A percentile compares a stretch with the other conserved stretches of the same genome.
Evolutionary conservation across 1,140 invertebrate genomes (phyloP).

Genomic region (Latrodectus geometricus): DNA sequence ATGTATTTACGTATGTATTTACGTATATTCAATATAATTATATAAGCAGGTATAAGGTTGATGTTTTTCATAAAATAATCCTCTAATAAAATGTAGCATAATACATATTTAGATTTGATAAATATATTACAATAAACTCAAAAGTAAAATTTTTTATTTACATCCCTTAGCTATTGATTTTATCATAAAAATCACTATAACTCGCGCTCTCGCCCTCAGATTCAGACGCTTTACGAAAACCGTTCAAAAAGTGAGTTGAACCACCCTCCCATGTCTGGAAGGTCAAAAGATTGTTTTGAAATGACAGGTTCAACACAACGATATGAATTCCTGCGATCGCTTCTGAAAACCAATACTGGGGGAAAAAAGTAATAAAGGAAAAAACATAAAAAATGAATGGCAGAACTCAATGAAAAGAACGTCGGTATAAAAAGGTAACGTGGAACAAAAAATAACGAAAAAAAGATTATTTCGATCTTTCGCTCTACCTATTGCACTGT

Average conservation of each 20-base stretch:
- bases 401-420: conserved; percentile 5
- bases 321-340: conserved; percentile 20
- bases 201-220: too few species aligned
- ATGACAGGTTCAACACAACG: conserved; percentile 15
- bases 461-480: conserved; percentile 16
- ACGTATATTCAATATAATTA: too few species aligned
- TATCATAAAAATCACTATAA: background rate
- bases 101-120: too few species aligned
- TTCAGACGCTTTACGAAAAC: background rate
- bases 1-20: too few species aligned
- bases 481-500: conserved; percentile 6
- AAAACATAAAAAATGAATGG: conserved; percentile 4
- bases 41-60: too few species aligned
- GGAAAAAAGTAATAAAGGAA: conserved; percentile 4
- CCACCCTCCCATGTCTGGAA: background rate
- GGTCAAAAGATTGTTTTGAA: conserved; percentile 15
- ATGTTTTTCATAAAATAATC: too few species aligned
- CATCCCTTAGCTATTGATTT: background rate
- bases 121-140: too few species aligned
- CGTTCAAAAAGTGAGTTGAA: background rate
- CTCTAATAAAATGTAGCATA: too few species aligned
- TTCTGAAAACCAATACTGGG: conserved; percentile 17
- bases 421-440: background rate
- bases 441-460: background rate
- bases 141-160: too few species aligned